Evolutionary conservation across 2,888 invertebrate species (phyloP), one percentile per base, ranked within the genome.

Genomic region (Cephus rjabovi): DNA sequence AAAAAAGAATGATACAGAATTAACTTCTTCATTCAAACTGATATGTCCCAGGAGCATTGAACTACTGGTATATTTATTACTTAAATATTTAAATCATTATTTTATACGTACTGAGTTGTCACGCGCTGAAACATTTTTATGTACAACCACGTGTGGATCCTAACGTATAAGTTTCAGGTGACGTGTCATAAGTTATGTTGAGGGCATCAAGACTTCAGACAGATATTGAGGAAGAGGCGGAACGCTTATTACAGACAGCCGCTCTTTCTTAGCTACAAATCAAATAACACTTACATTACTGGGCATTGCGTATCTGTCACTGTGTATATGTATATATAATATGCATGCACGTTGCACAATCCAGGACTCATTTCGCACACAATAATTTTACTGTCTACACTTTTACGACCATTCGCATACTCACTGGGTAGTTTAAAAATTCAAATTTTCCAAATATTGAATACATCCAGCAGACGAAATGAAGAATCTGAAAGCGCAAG

Each of bases 211-310:
- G 74, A 74, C n/a, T 30, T 37, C 35, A 82, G 86, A 88, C 86
- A 87, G 86, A 88, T 88, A 89, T 89, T 88, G 86, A 89, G 88
- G 88, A 89, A 89, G 88, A 88, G 89, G 89, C 84, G 87, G 81
- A 81, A 84, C 85, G 84, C 86, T 89, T 87, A 87, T 90, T 89
- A 86, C 86, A 83, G 83, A 81, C 85, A 83, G 82, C 79, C 84
- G 79, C 80, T 84, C 84, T 81, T 84, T 83, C 83, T 80, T 76
- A 81, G 86, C 86, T 84, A 89, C 89, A 89, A 89, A 89, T 89
- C 89, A 89, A 89, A 86, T 83, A 86, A 86, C 85, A 85, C 84
- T 86, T 74, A 11, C 74, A 34, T 79, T 75, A 74, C 73, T 35
- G 77, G 75, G 76, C 79, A 75, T 75, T 80, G 73, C 81, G 69